Base-by-base conservation (phyloP, 2,888 invertebrate genomes). In the Poecilus cupreus region DNA sequence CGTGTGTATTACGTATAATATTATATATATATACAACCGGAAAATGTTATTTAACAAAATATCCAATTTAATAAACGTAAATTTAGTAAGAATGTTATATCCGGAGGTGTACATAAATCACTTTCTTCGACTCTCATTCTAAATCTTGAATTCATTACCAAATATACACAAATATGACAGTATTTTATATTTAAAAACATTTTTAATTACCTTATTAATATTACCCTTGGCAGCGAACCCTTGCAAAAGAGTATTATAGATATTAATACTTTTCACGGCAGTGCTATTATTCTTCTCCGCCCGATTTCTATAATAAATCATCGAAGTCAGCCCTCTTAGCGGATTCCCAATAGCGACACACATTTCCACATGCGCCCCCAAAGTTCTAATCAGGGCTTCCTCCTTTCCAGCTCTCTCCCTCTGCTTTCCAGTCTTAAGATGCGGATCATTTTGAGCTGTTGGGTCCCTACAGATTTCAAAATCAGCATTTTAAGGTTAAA, bases 181-280 rank as follows among this genome's bases (percentile, higher is more conserved):
- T 0, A 1, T 43, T 11, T 43, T 1, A 57, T 4, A 68, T n/a
- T 32, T 26, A 37, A 72, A 72, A 43, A 57, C 8, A 8, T 13
- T 43, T n/a, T 20, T 70, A 37, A 20, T 22, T 54, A 68, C 74
- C 46, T 87, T 88, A 3, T 64, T 20, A 64, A 86, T 86, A 83
- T 87, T 85, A 2, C 92, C 93, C 86, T 90, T 90, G 51, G 89
- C 89, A 0, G 95, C 95, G 88, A 92, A 95, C 18, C 93, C 94
- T 86, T 93, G 93, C 83, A 96, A 85, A 2, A 96, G 85, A 37
- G 92, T 90, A 85, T 95, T 95, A 87, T 93, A 96, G 5, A 94
- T 89, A 83, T 91, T 91, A 2, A 93, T 89, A 85, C 91, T 90
- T 18, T 88, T 87, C 3, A 91, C 86, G 83, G 88, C 88, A 0